Conservation (phyloP, 2,888 invertebrate species). For the Yponomeuta plumbellus region DNA sequence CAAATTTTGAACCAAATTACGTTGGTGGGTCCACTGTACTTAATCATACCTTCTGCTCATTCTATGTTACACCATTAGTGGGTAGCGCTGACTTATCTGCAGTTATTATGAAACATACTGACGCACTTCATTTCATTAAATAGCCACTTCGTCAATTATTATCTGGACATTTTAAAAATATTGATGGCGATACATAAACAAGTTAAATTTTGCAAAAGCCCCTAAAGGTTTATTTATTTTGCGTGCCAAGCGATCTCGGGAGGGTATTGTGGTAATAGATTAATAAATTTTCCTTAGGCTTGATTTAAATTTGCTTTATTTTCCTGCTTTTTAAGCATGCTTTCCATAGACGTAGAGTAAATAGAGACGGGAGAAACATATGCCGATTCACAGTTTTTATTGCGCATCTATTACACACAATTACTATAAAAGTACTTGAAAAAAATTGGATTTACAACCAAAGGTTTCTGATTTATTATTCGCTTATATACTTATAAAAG, state of each 20-base stretch:
- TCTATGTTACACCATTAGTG: not conserved
- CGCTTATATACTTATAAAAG: no score
- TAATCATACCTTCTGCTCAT: not conserved
- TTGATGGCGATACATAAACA: slow-evolving; percentile 11
- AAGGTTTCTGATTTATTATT: no score
- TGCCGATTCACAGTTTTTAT: no score
- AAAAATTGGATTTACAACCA: no score
- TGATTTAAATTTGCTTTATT: not conserved
- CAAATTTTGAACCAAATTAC: no score
- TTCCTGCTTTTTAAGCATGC: no score
- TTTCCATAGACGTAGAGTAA: no score
- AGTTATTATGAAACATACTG: slow-evolving; percentile 7
- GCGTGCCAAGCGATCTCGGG: not conserved
- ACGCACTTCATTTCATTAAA: slow-evolving; percentile 4
- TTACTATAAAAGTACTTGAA: no score
- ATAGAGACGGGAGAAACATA: no score
- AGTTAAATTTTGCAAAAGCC: slow-evolving; percentile 5
- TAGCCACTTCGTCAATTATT: slow-evolving; percentile 13
- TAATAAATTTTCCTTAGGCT: not conserved
- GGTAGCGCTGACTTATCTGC: not conserved
- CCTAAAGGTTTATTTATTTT: slow-evolving; percentile 7
- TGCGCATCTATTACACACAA: no score
- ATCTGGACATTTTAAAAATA: slow-evolving; percentile 11
- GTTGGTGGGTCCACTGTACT: no score
- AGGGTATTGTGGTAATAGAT: not conserved